Evolutionary conservation across 2,888 invertebrate species (phyloP).

Genomic region (Siphlonurus alternatus): DNA sequence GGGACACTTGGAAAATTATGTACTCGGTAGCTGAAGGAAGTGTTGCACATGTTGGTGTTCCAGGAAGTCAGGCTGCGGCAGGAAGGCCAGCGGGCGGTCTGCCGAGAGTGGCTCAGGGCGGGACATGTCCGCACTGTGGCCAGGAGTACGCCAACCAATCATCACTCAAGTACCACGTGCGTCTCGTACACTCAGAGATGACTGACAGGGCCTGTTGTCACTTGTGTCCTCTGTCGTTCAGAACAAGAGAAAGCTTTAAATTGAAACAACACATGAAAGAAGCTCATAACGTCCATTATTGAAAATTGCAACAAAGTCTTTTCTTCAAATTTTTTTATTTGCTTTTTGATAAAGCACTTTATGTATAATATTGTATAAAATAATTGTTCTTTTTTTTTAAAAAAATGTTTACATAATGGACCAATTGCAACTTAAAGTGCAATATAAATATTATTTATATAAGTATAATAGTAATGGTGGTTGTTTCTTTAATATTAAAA

Average conservation of each 20-base stretch:
- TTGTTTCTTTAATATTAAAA: too few species aligned
- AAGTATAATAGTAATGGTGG: too few species aligned
- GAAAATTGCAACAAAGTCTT: too few species aligned
- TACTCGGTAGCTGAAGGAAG: background rate
- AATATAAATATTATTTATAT: too few species aligned
- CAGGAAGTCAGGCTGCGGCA: background rate
- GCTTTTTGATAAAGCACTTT: too few species aligned
- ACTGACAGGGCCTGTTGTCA: conserved; percentile 50
- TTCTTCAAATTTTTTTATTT: too few species aligned
- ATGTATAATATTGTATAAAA: too few species aligned
- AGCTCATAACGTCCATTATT: conserved; percentile 27
- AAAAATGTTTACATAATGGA: too few species aligned
- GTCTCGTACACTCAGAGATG: conserved; percentile 49
- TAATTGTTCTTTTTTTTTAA: too few species aligned
- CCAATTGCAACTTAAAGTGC: too few species aligned
- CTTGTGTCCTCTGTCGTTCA: conserved; percentile 49
- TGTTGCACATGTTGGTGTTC: background rate
- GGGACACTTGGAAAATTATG: too few species aligned
- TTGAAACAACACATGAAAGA: conserved; percentile 48
- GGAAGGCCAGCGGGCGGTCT: background rate
- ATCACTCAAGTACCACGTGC: conserved; percentile 48
- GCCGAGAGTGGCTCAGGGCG: conserved; percentile 34
- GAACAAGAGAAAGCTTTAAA: conserved; percentile 42
- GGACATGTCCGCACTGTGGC: conserved; percentile 50
- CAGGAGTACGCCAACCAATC: conserved; percentile 52